Evolutionary conservation across 2,113 vertebrate genomes (phyloP).

Genomic region (Arothron firmamentum): DNA sequence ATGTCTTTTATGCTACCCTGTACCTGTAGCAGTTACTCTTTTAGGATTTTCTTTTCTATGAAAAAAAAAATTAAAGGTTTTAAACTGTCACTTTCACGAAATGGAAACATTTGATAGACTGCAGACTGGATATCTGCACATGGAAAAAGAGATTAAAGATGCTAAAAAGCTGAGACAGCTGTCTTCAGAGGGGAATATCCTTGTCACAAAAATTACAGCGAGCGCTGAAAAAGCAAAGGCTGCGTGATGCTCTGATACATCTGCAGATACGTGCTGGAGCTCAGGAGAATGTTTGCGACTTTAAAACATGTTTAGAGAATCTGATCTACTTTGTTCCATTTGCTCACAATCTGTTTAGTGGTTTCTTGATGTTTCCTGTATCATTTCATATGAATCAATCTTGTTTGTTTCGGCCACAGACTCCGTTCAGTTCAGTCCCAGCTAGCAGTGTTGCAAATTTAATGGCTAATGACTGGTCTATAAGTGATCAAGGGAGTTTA

Average conservation of each 20-base stretch:
- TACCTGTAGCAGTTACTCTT: too few relatives aligned
- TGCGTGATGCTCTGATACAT: background rate
- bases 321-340: too few relatives aligned
- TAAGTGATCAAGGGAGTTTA: conserved; percentile 74
- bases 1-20: too few relatives aligned
- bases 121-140: background rate
- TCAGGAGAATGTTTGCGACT: background rate
- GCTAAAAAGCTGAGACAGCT: background rate
- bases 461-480: conserved; percentile 69
- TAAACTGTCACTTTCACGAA: background rate
- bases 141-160: background rate
- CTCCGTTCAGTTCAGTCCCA: background rate
- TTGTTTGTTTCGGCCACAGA: too few relatives aligned
- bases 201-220: background rate
- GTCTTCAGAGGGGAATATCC: background rate
- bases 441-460: conserved; percentile 53
- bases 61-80: conserved; percentile 6
- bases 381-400: too few relatives aligned
- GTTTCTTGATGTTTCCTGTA: too few relatives aligned
- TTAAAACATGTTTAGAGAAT: too few relatives aligned
- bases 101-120: background rate
- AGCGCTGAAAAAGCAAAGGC: background rate
- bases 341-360: too few relatives aligned
- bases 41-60: too few relatives aligned
- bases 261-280: background rate